Evolutionary conservation across 1,140 invertebrate genomes (phyloP), one percentile per base, ranked within the genome.

Genomic region (Anastrepha obliqua): DNA sequence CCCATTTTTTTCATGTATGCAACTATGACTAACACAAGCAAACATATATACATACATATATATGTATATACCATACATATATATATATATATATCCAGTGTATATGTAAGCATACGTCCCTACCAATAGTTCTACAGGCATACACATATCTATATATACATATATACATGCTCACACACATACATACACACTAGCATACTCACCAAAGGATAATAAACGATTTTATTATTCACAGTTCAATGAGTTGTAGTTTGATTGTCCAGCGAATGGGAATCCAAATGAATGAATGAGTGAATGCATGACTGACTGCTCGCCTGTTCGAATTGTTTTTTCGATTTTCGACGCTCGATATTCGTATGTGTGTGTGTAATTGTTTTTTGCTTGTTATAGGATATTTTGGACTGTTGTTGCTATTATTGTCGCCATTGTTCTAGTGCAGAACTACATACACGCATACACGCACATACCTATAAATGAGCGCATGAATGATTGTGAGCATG

Each of bases 211-310:
- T 81, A 81, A 81, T 81, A 81, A 81, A 81, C 74, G 74, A 81
- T 81, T 81, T 81, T 58, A 81, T 81, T 81, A 8, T 81, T 81
- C 74, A 81, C 47, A 81, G 74, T 81, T 81, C 74, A 58, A 55
- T 81, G 74, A 81, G 20, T 81, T 81, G 44, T 81, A 81, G 74
- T 81, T 81, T 81, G 74, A 81, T 81, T 81, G 74, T 81, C 51
- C 74, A 81, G 47, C 51, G 74, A 81, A 81, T 81, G 74, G 2
- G 74, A 20, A 55, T 1, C 74, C 11, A 47, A 81, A 81, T 81
- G 47, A 20, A 81, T 42, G 60, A 62, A 62, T 74, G 70, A 74
- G 4, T 81, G 74, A 55, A 20, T 55, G 47, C 47, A 81, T 55
- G 74, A 81, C 74, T 58, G 74, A n/a, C 15, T 81, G 47, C 67